Conservation (phyloP, 1,140 invertebrate genomes). For the Habropoda laboriosa region DNA sequence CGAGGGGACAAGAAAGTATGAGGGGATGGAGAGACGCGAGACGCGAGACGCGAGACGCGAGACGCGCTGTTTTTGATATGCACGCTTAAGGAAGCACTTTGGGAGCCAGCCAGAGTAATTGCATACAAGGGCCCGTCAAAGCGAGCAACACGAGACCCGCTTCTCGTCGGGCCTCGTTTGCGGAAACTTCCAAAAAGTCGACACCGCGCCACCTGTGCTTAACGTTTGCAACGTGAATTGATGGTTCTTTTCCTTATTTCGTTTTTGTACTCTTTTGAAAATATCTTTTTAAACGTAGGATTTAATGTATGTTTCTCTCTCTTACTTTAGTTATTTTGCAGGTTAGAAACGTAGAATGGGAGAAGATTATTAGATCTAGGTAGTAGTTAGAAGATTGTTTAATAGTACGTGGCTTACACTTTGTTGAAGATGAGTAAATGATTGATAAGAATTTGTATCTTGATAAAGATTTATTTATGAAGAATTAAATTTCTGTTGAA, state of each 20-base stretch:
- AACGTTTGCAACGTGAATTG: not conserved
- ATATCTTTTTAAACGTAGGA: no score
- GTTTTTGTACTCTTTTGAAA: not conserved
- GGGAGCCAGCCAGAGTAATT: slow-evolving; percentile 61
- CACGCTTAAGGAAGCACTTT: slow-evolving; percentile 66
- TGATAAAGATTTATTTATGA: no score
- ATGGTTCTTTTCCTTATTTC: not conserved
- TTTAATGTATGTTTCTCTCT: no score
- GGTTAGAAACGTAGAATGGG: no score
- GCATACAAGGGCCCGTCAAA: slow-evolving; percentile 61
- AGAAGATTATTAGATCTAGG: no score
- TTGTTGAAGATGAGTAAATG: no score
- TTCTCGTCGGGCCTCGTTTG: slow-evolving; percentile 1
- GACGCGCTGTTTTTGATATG: slow-evolving; percentile 48
- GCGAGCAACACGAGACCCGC: slow-evolving; percentile 51
- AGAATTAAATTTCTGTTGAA: no score
- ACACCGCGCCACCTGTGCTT: not conserved
- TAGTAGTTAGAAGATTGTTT: no score
- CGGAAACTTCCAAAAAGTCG: slow-evolving; percentile 6
- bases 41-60: slow-evolving; percentile 17
- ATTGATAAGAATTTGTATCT: no score
- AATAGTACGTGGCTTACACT: no score
- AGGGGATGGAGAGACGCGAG: not conserved
- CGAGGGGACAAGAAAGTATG: no score
- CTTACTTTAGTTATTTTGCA: not conserved